phyloP scores from a whole-genome alignment of 2,797 vertebrate genomes.

The Cottoperca gobio region DNA sequence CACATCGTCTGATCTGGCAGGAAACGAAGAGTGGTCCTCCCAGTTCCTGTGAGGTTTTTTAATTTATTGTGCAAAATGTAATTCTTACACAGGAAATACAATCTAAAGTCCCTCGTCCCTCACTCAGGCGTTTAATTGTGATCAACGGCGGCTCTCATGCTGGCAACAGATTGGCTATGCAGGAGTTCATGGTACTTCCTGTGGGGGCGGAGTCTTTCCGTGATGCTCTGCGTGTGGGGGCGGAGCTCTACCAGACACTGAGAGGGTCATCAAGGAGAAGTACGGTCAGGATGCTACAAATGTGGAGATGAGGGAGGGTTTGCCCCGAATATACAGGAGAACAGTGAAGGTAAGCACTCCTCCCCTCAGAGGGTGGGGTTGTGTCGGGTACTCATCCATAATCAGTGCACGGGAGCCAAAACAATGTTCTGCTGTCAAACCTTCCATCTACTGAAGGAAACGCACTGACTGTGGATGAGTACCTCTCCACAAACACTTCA shows the following conservation, averaged over 20 bases:
- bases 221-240: conserved; percentile 91
- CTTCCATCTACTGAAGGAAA: too few relatives aligned
- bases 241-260: conserved; percentile 94
- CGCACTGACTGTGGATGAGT: too few relatives aligned
- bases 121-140: conserved; percentile 92
- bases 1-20: conserved; percentile 94
- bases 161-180: conserved; percentile 95
- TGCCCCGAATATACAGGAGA: conserved; percentile 94
- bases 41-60: conserved; percentile 89
- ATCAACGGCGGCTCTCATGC: conserved; percentile 95
- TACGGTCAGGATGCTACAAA: conserved; percentile 95
- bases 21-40: conserved; percentile 92
- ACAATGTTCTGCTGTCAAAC: too few relatives aligned
- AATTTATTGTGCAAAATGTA: conserved; percentile 66
- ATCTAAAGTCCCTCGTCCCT: neutral
- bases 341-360: conserved; percentile 89
- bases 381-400: too few relatives aligned
- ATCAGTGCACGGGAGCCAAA: too few relatives aligned
- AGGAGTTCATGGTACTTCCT: conserved; percentile 95
- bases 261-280: conserved; percentile 95
- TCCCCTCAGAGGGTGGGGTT: too few relatives aligned
- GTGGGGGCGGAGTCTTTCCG: conserved; percentile 94
- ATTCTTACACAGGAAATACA: neutral
- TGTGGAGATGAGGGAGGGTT: conserved; percentile 96
- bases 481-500: too few relatives aligned